Evolutionary conservation across 2,113 vertebrate species (phyloP).

Genomic region (Trogon surrucura): DNA sequence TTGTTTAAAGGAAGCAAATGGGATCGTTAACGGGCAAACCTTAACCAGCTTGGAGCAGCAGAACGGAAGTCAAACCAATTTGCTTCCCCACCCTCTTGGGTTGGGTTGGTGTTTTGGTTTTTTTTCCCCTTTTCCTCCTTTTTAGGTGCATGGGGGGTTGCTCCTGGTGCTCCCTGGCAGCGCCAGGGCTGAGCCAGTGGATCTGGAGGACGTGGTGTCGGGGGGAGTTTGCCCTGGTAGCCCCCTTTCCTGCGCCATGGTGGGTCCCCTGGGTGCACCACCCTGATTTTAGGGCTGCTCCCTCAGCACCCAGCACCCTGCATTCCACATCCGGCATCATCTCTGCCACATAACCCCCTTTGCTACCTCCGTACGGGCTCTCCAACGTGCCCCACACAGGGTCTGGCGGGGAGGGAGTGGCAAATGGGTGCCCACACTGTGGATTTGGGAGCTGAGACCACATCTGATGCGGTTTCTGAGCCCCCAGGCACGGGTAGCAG

Average conservation of each 20-base stretch:
- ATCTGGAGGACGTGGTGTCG: neutral
- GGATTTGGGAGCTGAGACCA: neutral
- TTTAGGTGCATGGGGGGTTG: neutral
- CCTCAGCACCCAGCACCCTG: neutral
- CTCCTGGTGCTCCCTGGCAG: neutral
- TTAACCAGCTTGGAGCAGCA: constrained; percentile 49
- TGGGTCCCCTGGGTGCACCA: accelerated
- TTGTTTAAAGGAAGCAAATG: constrained; percentile 64
- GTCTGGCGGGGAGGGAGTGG: neutral
- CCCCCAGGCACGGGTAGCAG: neutral
- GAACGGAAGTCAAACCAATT: neutral
- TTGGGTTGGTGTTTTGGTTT: neutral
- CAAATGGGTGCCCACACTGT: accelerated
- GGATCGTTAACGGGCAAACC: constrained; percentile 51
- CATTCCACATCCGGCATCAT: neutral
- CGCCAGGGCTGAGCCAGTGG: accelerated
- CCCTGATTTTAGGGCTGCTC: neutral
- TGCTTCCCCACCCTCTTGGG: neutral
- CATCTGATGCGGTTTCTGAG: accelerated
- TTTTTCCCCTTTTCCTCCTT: neutral
- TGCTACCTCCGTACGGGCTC: accelerated
- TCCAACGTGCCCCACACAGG: too few relatives aligned
- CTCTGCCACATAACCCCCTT: neutral
- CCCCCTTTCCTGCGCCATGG: accelerated
- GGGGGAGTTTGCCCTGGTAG: neutral